Evolutionary conservation across 2,888 invertebrate species (phyloP), one percentile per base, ranked within the genome.

Genomic region (Drosophila histrio): DNA sequence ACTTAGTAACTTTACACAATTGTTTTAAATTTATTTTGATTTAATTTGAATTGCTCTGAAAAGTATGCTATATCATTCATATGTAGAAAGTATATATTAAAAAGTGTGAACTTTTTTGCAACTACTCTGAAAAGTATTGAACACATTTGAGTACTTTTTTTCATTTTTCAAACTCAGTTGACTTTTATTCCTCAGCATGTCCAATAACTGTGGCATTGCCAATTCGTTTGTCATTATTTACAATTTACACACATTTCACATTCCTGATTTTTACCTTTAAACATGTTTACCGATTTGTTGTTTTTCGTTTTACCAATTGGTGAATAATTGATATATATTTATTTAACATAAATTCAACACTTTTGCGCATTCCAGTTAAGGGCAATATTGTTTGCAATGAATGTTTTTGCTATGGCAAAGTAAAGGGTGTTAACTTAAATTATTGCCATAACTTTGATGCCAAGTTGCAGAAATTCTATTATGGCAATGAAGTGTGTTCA

Each of bases 331-430:
- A 26, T 21, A 39, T 32, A 6, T 11, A 13, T 13, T 28, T 6
- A 11, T 6, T 38, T 4, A 6, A 26, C 13, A 36, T 11, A 9
- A 15, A 1, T 32, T 43, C 3, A 11, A 15, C 6, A 26, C 1
- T 8, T 41, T 19, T 30, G 11, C 6, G 3, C 1, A 5, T 44
- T 41, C 11, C 7, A 54, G 61, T 19, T 15, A 5, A 32, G 17
- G 9, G 6, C n/a, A 3, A 1, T 41, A 41, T 15, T 1, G 7
- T 0, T 0, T 68, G 68, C 53, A 73, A 68, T 28, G 59, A 63
- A 47, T 73, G 60, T 24, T 68, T 68, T 26, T 68, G 68, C 49
- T 50, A 28, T 21, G 41, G 41, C 2, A 15, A 41, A 41, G 22
- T 8, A 7, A 41, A 9, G 0, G 2, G 7, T 1, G 8, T 17